Evolutionary conservation across 2,113 vertebrate genomes (phyloP).

Genomic region (Misgurnus anguillicaudatus): DNA sequence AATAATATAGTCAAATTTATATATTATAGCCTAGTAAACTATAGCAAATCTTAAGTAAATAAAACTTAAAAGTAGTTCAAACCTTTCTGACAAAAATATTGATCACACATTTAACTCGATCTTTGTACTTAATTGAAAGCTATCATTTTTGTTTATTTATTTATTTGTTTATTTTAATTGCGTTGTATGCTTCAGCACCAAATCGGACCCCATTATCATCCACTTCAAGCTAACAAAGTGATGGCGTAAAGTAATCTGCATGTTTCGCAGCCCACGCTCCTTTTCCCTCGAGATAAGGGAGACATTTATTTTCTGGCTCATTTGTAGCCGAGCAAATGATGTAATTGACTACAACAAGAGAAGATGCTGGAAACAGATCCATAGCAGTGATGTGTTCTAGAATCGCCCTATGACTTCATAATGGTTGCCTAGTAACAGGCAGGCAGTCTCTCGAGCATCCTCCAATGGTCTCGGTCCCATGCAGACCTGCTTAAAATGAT

Average conservation of each 20-base stretch:
- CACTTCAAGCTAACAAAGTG: background rate
- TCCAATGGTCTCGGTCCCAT: background rate
- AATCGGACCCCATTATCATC: background rate
- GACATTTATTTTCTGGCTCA: slow-evolving; percentile 10
- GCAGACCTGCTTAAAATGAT: background rate
- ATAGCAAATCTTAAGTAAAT: too few species aligned
- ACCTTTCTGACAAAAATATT: too few species aligned
- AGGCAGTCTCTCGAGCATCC: slow-evolving; percentile 28
- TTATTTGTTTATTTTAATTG: too few species aligned
- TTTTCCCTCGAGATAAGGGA: background rate
- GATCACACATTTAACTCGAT: too few species aligned
- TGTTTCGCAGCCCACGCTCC: background rate
- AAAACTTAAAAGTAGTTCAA: too few species aligned
- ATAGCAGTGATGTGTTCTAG: slow-evolving; percentile 25
- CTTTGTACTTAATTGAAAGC: too few species aligned
- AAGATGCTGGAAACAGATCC: slow-evolving; percentile 36
- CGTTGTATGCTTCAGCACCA: background rate
- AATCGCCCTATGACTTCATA: slow-evolving; percentile 29
- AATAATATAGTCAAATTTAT: too few species aligned
- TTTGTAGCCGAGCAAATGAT: slow-evolving; percentile 35
- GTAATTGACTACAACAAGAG: slow-evolving; percentile 31
- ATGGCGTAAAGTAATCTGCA: background rate
- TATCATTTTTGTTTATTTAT: too few species aligned
- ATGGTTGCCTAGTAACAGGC: slow-evolving; percentile 52
- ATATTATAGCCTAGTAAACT: too few species aligned